These are phyloP conservation scores for Trisateles emortualis DNA, from an alignment of 2,888 invertebrate species.

Conservation along the genomic window DNA sequence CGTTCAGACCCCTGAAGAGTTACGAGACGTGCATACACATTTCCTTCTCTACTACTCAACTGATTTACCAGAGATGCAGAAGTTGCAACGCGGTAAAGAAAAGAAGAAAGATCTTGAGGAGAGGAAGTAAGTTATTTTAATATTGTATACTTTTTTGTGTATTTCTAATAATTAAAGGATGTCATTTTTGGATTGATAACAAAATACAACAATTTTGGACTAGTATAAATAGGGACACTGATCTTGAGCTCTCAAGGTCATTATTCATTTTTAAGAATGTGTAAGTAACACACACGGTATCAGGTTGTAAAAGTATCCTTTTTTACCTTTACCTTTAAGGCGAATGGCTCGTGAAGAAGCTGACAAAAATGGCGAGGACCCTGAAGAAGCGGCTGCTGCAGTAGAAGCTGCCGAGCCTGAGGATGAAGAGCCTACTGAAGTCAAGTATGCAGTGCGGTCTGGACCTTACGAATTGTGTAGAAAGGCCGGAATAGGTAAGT, in stretches of 20 bases:
- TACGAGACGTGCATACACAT: conserved; percentile 97
- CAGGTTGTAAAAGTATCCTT: too few relatives aligned
- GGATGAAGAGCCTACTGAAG: conserved; percentile 86
- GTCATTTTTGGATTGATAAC: too few relatives aligned
- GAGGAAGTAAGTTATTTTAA: conserved; percentile 68
- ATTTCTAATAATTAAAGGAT: too few relatives aligned
- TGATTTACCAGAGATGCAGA: conserved; percentile 94
- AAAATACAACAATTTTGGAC: too few relatives aligned
- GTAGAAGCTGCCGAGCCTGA: conserved; percentile 84
- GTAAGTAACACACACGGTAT: too few relatives aligned
- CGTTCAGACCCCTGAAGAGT: conserved; percentile 95
- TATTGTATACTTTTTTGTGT: not conserved
- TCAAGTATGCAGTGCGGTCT: conserved; percentile 95
- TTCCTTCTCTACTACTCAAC: conserved; percentile 97
- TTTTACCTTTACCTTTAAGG: conserved; percentile 10
- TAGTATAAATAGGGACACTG: too few relatives aligned
- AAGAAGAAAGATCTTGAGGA: conserved; percentile 88
- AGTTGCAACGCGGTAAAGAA: conserved; percentile 89
- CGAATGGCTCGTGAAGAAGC: conserved; percentile 76
- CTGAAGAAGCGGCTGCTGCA: conserved; percentile 88
- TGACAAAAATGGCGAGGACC: conserved; percentile 89
- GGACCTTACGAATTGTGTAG: conserved; percentile 96
- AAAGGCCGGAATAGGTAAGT: conserved; percentile 91
- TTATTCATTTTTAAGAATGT: too few relatives aligned
- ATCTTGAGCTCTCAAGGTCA: too few relatives aligned